A percentile compares a stretch with the other conserved stretches of the same genome.
Conservation (phyloP, 2,888 invertebrate species). For the Protonemura montana region DNA sequence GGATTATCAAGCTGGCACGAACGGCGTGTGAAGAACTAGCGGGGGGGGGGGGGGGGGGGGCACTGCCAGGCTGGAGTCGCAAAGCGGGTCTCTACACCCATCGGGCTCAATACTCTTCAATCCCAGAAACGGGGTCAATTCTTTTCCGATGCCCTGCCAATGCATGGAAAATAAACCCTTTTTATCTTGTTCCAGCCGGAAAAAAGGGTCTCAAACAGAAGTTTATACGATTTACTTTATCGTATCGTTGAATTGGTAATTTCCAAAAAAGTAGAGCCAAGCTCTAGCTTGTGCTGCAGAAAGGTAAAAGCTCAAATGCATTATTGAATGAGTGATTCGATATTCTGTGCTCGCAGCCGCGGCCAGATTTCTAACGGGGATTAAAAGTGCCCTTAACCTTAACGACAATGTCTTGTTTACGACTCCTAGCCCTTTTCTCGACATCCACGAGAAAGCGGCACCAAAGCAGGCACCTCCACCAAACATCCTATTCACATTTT, state of each 20-base stretch:
- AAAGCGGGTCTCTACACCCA: neutral
- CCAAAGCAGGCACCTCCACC: neutral
- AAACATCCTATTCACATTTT: neutral
- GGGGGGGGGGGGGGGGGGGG: neutral
- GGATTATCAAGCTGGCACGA: neutral
- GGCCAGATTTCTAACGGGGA: neutral
- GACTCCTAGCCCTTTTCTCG: neutral
- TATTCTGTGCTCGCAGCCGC: neutral
- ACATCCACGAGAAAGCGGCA: neutral
- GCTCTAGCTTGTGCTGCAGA: neutral
- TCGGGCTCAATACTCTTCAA: constrained; percentile 17
- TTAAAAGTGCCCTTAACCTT: neutral
- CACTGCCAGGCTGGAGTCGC: neutral
- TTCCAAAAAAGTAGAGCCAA: neutral
- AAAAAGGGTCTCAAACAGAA: neutral
- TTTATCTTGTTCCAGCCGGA: constrained; percentile 14
- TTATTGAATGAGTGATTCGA: neutral
- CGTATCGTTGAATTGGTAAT: constrained; percentile 12
- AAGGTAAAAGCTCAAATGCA: neutral
- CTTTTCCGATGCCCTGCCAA: constrained; percentile 38
- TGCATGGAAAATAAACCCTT: constrained; percentile 24
- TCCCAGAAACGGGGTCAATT: constrained; percentile 35
- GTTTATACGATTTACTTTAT: constrained; percentile 12
- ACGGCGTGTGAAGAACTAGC: neutral
- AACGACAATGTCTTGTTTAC: neutral